phyloP scores from a whole-genome alignment of 2,797 vertebrate species.

The Rhinophrynus dorsalis region DNA sequence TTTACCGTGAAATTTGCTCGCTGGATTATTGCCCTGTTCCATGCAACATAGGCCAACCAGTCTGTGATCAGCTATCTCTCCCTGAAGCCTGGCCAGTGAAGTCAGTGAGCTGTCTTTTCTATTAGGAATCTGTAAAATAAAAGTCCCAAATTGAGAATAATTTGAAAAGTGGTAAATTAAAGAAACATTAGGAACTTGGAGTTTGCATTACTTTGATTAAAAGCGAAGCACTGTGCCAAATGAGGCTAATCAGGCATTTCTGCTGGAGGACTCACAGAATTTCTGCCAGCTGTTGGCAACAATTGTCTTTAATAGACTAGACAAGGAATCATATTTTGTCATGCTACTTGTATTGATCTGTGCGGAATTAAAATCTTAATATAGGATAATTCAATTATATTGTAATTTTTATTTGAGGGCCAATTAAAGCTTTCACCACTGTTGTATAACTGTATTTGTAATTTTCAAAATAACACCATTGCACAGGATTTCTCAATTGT shows the following conservation, averaged over 20 bases:
- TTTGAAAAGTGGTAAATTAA: not conserved
- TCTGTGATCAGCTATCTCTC: not conserved
- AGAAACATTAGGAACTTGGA: conserved; percentile 8
- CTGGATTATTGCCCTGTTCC: too few species aligned
- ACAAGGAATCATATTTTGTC: conserved; percentile 33
- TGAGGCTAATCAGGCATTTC: conserved; percentile 15
- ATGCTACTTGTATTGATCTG: conserved; percentile 31
- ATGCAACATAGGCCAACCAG: too few species aligned
- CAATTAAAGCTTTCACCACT: conserved; percentile 4
- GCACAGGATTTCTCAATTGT: not conserved
- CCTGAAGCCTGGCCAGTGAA: conserved; percentile 1
- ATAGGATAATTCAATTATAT: conserved; percentile 22
- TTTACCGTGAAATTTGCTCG: too few species aligned
- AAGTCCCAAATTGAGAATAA: conserved; percentile 18
- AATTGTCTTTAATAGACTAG: conserved; percentile 45
- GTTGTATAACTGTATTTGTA: not conserved
- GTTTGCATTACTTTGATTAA: conserved; percentile 41
- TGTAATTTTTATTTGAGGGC: conserved; percentile 6
- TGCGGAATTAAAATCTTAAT: conserved; percentile 30
- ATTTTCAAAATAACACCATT: not conserved
- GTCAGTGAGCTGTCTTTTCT: not conserved
- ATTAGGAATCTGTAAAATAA: conserved; percentile 29
- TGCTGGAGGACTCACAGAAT: conserved; percentile 5
- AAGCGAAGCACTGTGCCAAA: conserved; percentile 33
- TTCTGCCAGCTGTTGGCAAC: conserved; percentile 32